Evolutionary conservation across 2,888 invertebrate species (phyloP), one percentile per base, ranked within the genome.

Genomic region (Tethea ocularis): DNA sequence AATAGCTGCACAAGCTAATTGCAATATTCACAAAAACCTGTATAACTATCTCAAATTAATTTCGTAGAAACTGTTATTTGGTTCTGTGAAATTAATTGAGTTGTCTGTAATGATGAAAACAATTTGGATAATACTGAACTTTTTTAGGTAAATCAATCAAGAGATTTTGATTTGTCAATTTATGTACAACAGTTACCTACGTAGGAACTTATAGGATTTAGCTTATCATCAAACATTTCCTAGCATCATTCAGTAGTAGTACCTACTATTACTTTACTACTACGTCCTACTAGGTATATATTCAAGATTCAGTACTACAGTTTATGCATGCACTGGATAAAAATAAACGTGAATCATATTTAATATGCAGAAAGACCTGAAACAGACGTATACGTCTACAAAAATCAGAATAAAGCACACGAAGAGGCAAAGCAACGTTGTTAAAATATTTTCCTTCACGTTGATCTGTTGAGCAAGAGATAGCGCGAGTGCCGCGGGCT

Each of bases 401-500:
- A 78, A 78, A 81, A 81, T 82, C 76, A 84, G 84, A 89, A 90
- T 88, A 76, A 76, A 71, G 61, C 75, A 67, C 81, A 86, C 78
- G 69, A 85, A 46, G 15, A 52, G 24, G n/a, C 52, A 24, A 24
- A 74, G 71, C 72, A 68, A 75, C 71, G 77, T 76, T 75, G 78
- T 78, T 81, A 77, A 82, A 78, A 80, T 74, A 75, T 78, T 81
- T 79, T 76, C 82, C 79, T 81, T 76, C 74, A 75, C 77, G 77
- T 80, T 76, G 78, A 78, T 77, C 77, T 77, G 73, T 83, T 86
- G 84, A 75, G 83, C 85, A 85, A 86, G 85, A 86, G 86, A 82
- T 81, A 82, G 83, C 80, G 78, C 82, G 71, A 83, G 72, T 78
- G 92, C 91, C 89, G 81, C 89, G 78, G 91, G 91, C 90, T 83